Base-by-base conservation (phyloP, 1,140 invertebrate genomes). In the Camponotus floridanus region DNA sequence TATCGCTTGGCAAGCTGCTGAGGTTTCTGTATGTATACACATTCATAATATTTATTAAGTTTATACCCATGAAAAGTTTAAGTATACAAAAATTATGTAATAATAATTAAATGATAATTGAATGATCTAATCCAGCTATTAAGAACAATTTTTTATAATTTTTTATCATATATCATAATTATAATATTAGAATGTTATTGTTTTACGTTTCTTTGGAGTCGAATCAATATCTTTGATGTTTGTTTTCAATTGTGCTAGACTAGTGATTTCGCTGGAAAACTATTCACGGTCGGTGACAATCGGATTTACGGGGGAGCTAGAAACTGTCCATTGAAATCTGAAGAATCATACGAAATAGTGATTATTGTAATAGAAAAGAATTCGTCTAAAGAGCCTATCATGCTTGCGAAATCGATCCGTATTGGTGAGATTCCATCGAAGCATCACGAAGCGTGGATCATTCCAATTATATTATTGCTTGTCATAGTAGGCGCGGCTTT, bases 311-410 rank as follows among this genome's bases (percentile, higher is more conserved):
- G 59, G 5, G 55, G 15, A 39, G 81, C 26, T 0, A 88, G 15
- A n/a, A 93, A 93, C 79, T 91, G 91, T 31, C 74, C 86, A 0
- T 85, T 93, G 13, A 81, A 89, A 42, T n/a, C 85, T 13, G 48
- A 80, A 0, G 45, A 87, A 3, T 81, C 31, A 2, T 93, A 93
- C 33, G 73, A 51, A 9, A 70, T 92, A 39, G 8, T 55, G 15
- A 15, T 91, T 15, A 62, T 92, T 3, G 33, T 91, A 74, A 68
- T 5, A 0, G 71, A 87, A 15, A 36, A 18, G 13, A 39, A 11
- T 87, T 79, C 26, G 21, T 64, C 13, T 7, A 36, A 21, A 31
- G 45, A 71, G 42, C 15, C 59, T 18, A 74, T 65, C 1, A 45
- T 84, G 8, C 11, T 87, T 8, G 11, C 15, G 11, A 45, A 39